A percentile compares a stretch with the other conserved stretches of the same genome.
Evolutionary conservation across 1,140 invertebrate species (phyloP).

Genomic region (Leptoteleia sp.): DNA sequence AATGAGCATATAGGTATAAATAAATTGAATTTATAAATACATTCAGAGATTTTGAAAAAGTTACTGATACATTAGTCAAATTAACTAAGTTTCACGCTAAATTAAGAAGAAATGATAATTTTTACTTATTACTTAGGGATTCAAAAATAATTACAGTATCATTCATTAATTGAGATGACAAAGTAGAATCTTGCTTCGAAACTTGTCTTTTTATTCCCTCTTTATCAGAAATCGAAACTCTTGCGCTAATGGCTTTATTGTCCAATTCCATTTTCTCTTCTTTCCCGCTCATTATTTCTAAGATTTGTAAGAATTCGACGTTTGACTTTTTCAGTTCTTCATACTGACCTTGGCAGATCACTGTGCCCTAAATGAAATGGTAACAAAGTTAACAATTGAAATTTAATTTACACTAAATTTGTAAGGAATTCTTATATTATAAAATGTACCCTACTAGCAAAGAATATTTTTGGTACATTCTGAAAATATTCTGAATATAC

Average conservation of each 20-base stretch:
- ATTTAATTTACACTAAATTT: too few relatives aligned
- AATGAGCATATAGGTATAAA: slow-evolving; percentile 31
- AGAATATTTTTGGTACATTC: too few relatives aligned
- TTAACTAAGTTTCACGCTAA: too few relatives aligned
- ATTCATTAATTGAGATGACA: background rate
- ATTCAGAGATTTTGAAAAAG: too few relatives aligned
- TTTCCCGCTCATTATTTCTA: slow-evolving; percentile 45
- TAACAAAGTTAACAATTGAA: background rate
- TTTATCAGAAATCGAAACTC: background rate
- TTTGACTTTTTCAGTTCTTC: slow-evolving; percentile 81
- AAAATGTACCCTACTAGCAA: too few relatives aligned
- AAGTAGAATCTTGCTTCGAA: slow-evolving; percentile 9
- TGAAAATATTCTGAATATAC: too few relatives aligned
- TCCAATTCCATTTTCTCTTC: slow-evolving; percentile 10
- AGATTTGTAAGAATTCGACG: slow-evolving; percentile 80
- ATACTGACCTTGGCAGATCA: slow-evolving; percentile 83
- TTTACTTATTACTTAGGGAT: too few relatives aligned
- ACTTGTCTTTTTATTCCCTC: background rate
- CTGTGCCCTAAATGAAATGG: slow-evolving; percentile 77
- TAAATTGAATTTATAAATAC: slow-evolving; percentile 3
- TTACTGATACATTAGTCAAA: too few relatives aligned
- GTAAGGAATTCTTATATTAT: too few relatives aligned
- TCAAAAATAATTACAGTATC: background rate
- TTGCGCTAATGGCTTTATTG: slow-evolving; percentile 68
- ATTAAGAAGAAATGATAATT: too few relatives aligned